These are phyloP conservation scores for Spilogale gracilis DNA, from an alignment of 2,113 vertebrate species.

Conservation along the genomic window DNA sequence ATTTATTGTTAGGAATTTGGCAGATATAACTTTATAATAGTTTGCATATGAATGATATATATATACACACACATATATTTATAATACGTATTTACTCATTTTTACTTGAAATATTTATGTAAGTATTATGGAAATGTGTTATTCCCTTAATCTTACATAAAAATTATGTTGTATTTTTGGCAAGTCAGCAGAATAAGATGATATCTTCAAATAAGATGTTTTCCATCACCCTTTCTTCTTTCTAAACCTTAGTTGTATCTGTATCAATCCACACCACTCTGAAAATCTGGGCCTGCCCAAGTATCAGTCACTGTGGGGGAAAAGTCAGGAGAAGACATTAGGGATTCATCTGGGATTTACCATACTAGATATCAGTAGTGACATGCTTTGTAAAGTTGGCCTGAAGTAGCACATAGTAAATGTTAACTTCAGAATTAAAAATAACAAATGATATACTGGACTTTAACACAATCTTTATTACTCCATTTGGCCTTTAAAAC, in stretches of 20 bases:
- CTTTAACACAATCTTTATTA: constrained; percentile 39
- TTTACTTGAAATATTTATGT: constrained; percentile 37
- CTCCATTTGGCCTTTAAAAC: constrained; percentile 37
- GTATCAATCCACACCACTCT: neutral
- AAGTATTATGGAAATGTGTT: neutral
- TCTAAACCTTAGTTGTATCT: constrained; percentile 25
- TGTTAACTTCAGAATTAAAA: constrained; percentile 57
- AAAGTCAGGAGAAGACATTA: constrained; percentile 55
- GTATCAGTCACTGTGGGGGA: constrained; percentile 55
- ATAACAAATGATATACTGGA: neutral
- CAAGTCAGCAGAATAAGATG: constrained; percentile 2
- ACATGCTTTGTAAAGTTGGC: constrained; percentile 60
- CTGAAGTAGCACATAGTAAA: constrained; percentile 58
- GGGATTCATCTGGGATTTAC: constrained; percentile 45
- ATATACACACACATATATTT: too few relatives aligned
- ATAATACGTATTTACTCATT: constrained; percentile 20
- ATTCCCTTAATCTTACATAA: constrained; percentile 3
- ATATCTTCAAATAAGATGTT: neutral
- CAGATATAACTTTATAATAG: constrained; percentile 43
- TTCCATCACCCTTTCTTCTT: constrained; percentile 43
- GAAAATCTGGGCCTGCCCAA: constrained; percentile 22
- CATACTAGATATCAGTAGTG: neutral
- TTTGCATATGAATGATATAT: neutral
- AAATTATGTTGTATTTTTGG: neutral
- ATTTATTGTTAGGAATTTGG: constrained; percentile 53